Base-by-base conservation (phyloP, 2,113 vertebrate species). In the Isichthys henryi region DNA sequence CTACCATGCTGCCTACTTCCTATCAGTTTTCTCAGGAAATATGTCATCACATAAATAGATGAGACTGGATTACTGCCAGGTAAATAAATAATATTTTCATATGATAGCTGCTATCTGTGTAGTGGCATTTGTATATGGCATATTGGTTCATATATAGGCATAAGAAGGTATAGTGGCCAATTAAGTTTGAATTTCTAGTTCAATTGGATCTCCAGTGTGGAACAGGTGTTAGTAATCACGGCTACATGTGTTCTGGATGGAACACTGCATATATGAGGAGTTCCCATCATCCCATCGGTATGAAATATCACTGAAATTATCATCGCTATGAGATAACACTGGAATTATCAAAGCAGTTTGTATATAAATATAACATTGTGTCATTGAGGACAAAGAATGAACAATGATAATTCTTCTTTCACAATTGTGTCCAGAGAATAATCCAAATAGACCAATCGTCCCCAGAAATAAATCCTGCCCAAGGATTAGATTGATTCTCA, bases 401-500 rank as follows among this genome's bases (percentile, higher is more conserved):
- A 53, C 31, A 6, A n/a, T 43, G 77, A 83, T 56, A 56, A 89
- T 21, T 82, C 70, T 39, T 11, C 48, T 35, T 53, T 83, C 49
- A 21, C 50, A 19, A 83, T 82, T 83, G 88, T 56, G 88, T 56
- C 23, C 9, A 23, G 62, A 46, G 8, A 11, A 43, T 52, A 83
- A 89, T 89, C 88, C 77, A 56, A 84, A 89, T 45, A 56, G 48
- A 89, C 74, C 50, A 83, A 83, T 83, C 88, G 58, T 89, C 23
- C 39, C 27, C 88, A 50, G 74, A 50, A 50, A 48, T 88, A 21
- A 13, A 39, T n/a, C 74, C 52, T 80, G 19, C 70, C 35, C 27
- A 17, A 56, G 88, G 70, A 89, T 52, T 80, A 35, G 88, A 89
- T 89, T 82, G 88, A 89, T 89, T 83, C 52, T 89, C 27, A 39